Conservation (phyloP, 1,140 invertebrate species). For the Drosophila asahinai region DNA sequence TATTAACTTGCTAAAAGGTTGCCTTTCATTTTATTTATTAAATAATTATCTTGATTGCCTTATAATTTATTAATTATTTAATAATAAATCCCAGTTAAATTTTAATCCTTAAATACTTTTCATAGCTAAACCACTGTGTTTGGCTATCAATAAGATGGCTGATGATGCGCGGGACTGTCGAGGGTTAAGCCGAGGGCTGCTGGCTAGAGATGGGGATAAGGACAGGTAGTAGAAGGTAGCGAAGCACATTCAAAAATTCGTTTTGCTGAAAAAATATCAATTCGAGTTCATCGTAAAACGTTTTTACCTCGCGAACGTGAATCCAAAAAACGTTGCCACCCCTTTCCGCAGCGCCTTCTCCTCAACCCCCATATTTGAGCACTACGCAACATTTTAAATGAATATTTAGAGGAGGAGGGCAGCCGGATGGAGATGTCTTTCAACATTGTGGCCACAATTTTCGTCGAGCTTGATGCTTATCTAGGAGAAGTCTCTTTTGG, state of each 20-base stretch:
- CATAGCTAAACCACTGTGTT: background rate
- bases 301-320: conserved; percentile 67
- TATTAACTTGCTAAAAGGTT: no score
- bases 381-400: conserved; percentile 63
- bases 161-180: conserved; percentile 22
- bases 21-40: no score
- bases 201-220: background rate
- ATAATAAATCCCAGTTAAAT: background rate
- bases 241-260: conserved; percentile 65
- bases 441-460: conserved; percentile 29
- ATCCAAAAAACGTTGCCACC: conserved; percentile 16
- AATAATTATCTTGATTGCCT: no score
- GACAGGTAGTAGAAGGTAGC: conserved; percentile 15
- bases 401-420: conserved; percentile 52
- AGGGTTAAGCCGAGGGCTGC: conserved; percentile 1
- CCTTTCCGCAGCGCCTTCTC: background rate
- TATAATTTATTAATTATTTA: no score
- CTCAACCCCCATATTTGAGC: conserved; percentile 3
- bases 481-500: conserved; percentile 4
- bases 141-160: conserved; percentile 39
- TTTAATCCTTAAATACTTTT: background rate
- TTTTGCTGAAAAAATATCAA: conserved; percentile 72
- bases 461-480: conserved; percentile 9
- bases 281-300: conserved; percentile 75
- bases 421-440: conserved; percentile 18